Evolutionary conservation across 2,797 vertebrate genomes (phyloP), one percentile per base, ranked within the genome.

Genomic region (Liparis tanakae): DNA sequence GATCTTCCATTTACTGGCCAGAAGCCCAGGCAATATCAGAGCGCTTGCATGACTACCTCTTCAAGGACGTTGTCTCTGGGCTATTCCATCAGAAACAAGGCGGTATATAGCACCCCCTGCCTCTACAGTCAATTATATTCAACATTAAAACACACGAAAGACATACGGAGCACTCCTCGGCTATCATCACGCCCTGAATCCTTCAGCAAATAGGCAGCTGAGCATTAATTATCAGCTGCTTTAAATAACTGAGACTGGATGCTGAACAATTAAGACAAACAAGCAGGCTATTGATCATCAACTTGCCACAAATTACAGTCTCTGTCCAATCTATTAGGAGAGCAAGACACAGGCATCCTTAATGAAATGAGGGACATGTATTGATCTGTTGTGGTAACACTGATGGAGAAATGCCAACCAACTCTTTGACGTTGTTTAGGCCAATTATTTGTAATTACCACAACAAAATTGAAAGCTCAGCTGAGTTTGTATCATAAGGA

Each of bases 341-440:
- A 78, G 91, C 88, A 88, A 87, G 89, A 77, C 81, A 80, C 76
- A 72, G 76, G 81, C 69, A 77, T 82, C 69, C 74, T 77, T 91
- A 93, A 94, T 94, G 88, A 91, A 94, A 92, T 90, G 82, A 92
- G 83, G 80, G 86, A 85, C 88, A 74, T 84, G 34, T 85, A 94
- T 93, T 83, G 93, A 94, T 94, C 81, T 74, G 67, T 72, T 75
- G 70, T 73, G 72, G 81, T 70, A 79, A 85, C 64, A 76, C 78
- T 67, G 76, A 75, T 60, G 69, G 36, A 74, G 73, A 78, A 74
- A 74, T 66, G 63, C 76, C 61, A 69, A 72, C 76, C 74, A 73
- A 72, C 64, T 74, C 67, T 76, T 74, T 77, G 72, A 87, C 78
- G 25, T 78, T 76, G 65, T 83, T 81, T 76, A 67, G 67, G 87